Base-by-base conservation (phyloP, 2,888 invertebrate genomes). In the Barypeithes pellucidus region DNA sequence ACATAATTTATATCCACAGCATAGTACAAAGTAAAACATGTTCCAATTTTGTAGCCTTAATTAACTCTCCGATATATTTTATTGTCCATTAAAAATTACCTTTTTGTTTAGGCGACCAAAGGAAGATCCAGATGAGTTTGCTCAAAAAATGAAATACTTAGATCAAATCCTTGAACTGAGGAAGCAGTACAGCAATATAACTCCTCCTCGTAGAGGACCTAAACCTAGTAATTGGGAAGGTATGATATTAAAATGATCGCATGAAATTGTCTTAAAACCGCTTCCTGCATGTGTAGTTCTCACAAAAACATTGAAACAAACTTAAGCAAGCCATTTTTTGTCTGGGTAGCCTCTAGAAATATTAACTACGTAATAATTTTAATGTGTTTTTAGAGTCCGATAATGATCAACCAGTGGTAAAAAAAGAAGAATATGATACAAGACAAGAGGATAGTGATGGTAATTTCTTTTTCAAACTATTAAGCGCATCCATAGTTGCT, bases 401-500 rank as follows among this genome's bases (percentile, higher is more conserved):
- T 43, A 22, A 36, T 43, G 61, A 61, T 5, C 24, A 1, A 61
- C n/a, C 24, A 3, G 20, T 41, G 5, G n/a, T 45, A 2, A 67
- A 67, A 47, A 33, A 47, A n/a, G 66, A 71, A 39, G 12, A 36
- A 22, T 59, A 29, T n/a, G 36, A 50, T 41, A 14, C 60, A 36
- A 59, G 60, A 60, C 11, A 3, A 36, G 71, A 71, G 16, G 71
- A 71, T n/a, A 71, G 65, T 60, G 71, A 71, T 66, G 71, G 71
- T 71, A 71, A 43, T 22, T 50, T 11, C 18, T 43, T 8, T 39
- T 9, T 39, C 12, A 16, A n/a, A n/a, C n/a, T n/a, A n/a, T n/a
- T n/a, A n/a, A n/a, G n/a, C n/a, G n/a, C n/a, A n/a, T n/a, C n/a
- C n/a, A n/a, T n/a, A n/a, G n/a, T n/a, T n/a, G n/a, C n/a, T n/a